A percentile compares a stretch with the other conserved stretches of the same genome.
Conservation (phyloP, 2,113 vertebrate genomes). For the Condylura cristata region DNA sequence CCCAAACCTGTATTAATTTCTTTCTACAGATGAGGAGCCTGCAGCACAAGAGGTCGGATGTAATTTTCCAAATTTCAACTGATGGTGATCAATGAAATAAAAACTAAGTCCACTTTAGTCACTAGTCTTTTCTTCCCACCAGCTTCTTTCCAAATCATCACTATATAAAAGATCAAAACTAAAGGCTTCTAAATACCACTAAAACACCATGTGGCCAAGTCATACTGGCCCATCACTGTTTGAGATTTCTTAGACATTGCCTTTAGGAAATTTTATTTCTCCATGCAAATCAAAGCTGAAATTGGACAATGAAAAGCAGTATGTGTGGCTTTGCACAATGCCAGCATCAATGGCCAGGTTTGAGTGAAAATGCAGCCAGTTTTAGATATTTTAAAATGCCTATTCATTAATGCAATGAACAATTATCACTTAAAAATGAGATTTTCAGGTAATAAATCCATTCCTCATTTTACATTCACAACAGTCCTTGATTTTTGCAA, state of each 20-base stretch:
- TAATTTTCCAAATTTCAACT: not conserved
- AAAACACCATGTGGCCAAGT: not conserved
- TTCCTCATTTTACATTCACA: not conserved
- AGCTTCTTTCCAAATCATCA: not conserved
- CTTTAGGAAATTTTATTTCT: not conserved
- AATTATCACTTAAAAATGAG: not conserved
- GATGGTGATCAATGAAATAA: not conserved
- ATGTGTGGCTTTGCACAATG: not conserved
- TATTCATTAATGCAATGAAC: not conserved
- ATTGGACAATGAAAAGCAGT: not conserved
- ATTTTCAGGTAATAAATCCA: not conserved
- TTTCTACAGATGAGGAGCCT: not conserved
- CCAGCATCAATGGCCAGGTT: not conserved
- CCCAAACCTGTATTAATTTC: not conserved
- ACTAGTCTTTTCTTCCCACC: not conserved
- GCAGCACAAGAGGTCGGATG: not conserved
- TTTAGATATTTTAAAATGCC: not conserved
- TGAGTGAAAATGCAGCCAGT: not conserved
- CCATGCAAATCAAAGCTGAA: not conserved
- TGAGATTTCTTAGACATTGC: not conserved
- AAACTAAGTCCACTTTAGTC: not conserved
- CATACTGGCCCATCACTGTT: not conserved
- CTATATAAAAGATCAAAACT: not conserved
- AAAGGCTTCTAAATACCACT: not conserved
- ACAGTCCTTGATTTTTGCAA: not conserved